phyloP scores from a whole-genome alignment of 2,888 invertebrate species.

The Clivina fossor region DNA sequence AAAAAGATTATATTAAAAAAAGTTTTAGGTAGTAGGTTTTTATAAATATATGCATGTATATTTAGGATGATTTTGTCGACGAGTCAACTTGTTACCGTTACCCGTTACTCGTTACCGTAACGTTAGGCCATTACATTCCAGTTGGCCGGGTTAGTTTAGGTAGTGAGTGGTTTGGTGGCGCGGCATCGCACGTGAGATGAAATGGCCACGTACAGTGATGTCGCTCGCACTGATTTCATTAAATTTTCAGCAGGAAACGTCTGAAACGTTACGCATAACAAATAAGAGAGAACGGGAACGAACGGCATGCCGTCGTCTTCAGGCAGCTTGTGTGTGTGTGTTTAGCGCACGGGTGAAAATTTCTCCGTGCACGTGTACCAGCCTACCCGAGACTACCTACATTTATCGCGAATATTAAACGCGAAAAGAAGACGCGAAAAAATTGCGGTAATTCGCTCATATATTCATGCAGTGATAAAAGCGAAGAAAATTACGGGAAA shows the following conservation, averaged over 20 bases:
- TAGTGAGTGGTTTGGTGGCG: background rate
- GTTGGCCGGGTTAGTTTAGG: conserved; percentile 15
- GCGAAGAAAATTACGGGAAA: too few relatives aligned
- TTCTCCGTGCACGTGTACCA: background rate
- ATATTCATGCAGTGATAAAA: too few relatives aligned
- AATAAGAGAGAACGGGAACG: conserved; percentile 25
- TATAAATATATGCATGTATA: too few relatives aligned
- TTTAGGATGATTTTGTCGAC: too few relatives aligned
- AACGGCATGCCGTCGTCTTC: conserved; percentile 1
- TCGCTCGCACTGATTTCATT: conserved; percentile 33
- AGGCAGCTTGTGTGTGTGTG: conserved; percentile 8
- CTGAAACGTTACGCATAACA: conserved; percentile 34
- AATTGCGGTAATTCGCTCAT: too few relatives aligned
- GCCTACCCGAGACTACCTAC: background rate
- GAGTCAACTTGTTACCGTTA: too few relatives aligned
- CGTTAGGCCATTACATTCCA: conserved; percentile 25
- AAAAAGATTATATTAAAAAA: too few relatives aligned
- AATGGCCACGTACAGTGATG: conserved; percentile 32
- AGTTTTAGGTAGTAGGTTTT: too few relatives aligned
- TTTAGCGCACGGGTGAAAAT: conserved; percentile 12
- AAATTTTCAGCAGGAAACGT: conserved; percentile 32
- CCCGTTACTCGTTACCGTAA: too few relatives aligned
- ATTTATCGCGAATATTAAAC: conserved; percentile 22
- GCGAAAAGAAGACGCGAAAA: conserved; percentile 4
- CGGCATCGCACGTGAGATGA: conserved; percentile 14